Evolutionary conservation across 2,113 vertebrate species (phyloP).

Genomic region (Puntigrus tetrazona): DNA sequence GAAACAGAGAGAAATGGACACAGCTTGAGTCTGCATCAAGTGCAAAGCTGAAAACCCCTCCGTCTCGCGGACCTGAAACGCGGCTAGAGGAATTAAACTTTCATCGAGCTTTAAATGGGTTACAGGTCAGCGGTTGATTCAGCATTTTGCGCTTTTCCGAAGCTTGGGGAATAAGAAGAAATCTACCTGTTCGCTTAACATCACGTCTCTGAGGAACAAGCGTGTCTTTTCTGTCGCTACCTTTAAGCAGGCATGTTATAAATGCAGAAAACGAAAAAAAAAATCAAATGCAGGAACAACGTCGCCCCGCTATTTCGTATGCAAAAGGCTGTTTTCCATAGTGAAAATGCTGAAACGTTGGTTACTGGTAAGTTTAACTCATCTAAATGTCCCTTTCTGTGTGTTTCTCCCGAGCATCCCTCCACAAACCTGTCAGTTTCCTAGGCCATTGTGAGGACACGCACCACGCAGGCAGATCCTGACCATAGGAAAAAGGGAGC

Average conservation of each 20-base stretch:
- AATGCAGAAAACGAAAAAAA: not conserved
- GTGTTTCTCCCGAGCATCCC: conserved; percentile 4
- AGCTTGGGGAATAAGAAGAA: conserved; percentile 84
- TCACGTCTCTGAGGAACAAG: conserved; percentile 54
- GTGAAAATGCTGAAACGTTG: conserved; percentile 13
- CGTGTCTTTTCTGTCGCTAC: not conserved
- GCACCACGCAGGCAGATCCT: conserved; percentile 68
- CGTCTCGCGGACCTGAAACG: conserved; percentile 48
- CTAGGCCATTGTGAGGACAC: conserved; percentile 35
- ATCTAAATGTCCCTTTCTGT: conserved; percentile 10
- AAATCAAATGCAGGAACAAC: conserved; percentile 4
- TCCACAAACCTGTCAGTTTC: conserved; percentile 5
- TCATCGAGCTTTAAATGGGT: conserved; percentile 82
- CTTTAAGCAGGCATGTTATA: not conserved
- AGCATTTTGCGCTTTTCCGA: conserved; percentile 82
- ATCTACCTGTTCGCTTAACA: conserved; percentile 84
- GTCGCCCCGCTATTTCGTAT: not conserved
- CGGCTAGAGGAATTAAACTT: conserved; percentile 87
- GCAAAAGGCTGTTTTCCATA: conserved; percentile 19
- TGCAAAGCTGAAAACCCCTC: conserved; percentile 58
- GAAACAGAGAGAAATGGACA: conserved; percentile 70
- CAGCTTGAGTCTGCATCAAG: conserved; percentile 70
- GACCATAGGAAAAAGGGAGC: conserved; percentile 57
- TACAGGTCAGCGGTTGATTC: conserved; percentile 86
- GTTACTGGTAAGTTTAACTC: conserved; percentile 26